A percentile compares a stretch with the other conserved stretches of the same genome.
Conservation (phyloP, 2,797 vertebrate species). For the Cottoperca gobio region DNA sequence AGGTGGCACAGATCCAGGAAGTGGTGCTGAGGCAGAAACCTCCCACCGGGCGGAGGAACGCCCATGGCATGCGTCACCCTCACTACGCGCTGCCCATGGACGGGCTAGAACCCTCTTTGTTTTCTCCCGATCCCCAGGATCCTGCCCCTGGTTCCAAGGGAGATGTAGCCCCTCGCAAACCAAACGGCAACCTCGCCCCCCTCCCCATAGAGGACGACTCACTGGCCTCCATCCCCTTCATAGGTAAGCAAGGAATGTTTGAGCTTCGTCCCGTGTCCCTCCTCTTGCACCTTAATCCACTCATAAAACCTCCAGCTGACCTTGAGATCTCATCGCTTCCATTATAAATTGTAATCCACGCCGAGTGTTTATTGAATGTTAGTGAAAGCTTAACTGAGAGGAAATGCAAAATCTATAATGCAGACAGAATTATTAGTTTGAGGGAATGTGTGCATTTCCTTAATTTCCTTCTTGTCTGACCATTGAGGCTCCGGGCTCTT, state of each 20-base stretch:
- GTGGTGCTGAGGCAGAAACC: slow-evolving; percentile 96
- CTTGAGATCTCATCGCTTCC: slow-evolving; percentile 9
- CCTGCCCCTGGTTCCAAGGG: slow-evolving; percentile 45
- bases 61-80: slow-evolving; percentile 86
- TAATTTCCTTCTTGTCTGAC: slow-evolving; percentile 57
- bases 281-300: slow-evolving; percentile 1
- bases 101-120: slow-evolving; percentile 84
- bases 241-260: slow-evolving; percentile 86
- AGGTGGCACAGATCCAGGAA: slow-evolving; percentile 87
- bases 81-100: slow-evolving; percentile 89
- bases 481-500: slow-evolving; percentile 39
- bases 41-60: slow-evolving; percentile 89
- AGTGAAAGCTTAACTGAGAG: slow-evolving; percentile 31
- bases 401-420: slow-evolving; percentile 39
- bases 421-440: slow-evolving; percentile 40
- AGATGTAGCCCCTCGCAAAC: slow-evolving; percentile 72
- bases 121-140: slow-evolving; percentile 75
- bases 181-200: slow-evolving; percentile 86
- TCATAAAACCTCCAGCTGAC: slow-evolving; percentile 18
- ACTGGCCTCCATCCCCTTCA: slow-evolving; percentile 96
- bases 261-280: not conserved
- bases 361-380: slow-evolving; percentile 30
- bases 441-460: slow-evolving; percentile 36
- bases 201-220: slow-evolving; percentile 91
- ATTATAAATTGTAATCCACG: not conserved